A percentile compares a stretch with the other conserved stretches of the same genome.
phyloP scores from a whole-genome alignment of 2,888 invertebrate species.

The Parapristionchus giblindavisi region DNA sequence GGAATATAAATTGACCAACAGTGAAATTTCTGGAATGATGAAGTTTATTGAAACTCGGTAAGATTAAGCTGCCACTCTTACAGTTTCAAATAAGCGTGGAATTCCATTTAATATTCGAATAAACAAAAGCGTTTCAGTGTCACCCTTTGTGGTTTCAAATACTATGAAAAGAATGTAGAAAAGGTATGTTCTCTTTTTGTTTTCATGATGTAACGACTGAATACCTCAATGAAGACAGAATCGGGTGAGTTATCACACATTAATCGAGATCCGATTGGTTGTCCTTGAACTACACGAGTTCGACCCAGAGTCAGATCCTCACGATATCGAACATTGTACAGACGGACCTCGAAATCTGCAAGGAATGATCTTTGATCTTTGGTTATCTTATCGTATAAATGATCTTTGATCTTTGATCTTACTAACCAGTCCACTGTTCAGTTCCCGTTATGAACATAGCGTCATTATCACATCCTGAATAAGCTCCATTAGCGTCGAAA shows the following conservation, averaged over 20 bases:
- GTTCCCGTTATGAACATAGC: slow-evolving; percentile 67
- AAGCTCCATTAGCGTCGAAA: slow-evolving; percentile 52
- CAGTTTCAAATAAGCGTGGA: no score
- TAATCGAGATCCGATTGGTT: slow-evolving; percentile 58
- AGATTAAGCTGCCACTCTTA: no score
- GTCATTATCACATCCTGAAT: slow-evolving; percentile 68
- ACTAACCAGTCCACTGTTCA: slow-evolving; percentile 65
- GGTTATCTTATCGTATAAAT: neutral
- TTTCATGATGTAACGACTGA: neutral
- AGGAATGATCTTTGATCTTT: neutral
- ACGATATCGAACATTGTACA: slow-evolving; percentile 67
- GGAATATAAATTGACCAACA: no score
- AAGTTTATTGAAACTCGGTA: no score
- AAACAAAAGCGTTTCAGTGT: no score
- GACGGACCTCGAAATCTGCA: slow-evolving; percentile 62
- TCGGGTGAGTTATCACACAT: slow-evolving; percentile 60
- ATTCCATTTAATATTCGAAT: no score
- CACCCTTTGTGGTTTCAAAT: no score
- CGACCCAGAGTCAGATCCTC: slow-evolving; percentile 61
- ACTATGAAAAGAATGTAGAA: no score
- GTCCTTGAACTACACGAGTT: slow-evolving; percentile 56
- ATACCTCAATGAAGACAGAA: slow-evolving; percentile 64
- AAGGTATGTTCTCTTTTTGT: no score
- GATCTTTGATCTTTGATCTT: neutral
- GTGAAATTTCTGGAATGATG: no score